Evolutionary conservation across 1,140 invertebrate species (phyloP).

Genomic region (Mylabris phalerata): DNA sequence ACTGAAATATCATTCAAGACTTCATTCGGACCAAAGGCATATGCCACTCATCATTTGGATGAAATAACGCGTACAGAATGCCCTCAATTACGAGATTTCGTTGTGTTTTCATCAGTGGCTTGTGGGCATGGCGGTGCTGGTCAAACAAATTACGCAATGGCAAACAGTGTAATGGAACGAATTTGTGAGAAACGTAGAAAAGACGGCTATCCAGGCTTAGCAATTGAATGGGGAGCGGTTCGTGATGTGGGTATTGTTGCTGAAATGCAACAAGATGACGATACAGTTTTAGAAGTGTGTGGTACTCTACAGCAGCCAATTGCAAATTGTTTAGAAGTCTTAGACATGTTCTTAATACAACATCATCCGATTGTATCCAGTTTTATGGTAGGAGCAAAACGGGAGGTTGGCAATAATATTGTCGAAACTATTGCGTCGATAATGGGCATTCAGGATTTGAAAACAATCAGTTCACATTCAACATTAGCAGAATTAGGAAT

Average conservation of each 20-base stretch:
- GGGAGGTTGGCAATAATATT: conserved; percentile 45
- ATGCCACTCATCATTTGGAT: conserved; percentile 44
- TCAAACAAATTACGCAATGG: conserved; percentile 79
- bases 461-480: conserved; percentile 50
- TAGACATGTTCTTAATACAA: conserved; percentile 63
- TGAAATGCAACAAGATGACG: conserved; percentile 73
- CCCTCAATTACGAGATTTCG: conserved; percentile 42
- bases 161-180: conserved; percentile 66
- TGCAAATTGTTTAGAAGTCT: conserved; percentile 61
- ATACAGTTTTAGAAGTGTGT: conserved; percentile 63
- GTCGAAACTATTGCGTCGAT: conserved; percentile 58
- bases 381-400: conserved; percentile 52
- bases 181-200: conserved; percentile 54
- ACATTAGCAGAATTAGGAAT: conserved; percentile 78
- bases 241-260: conserved; percentile 67
- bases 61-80: conserved; percentile 46
- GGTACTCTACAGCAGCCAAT: conserved; percentile 81
- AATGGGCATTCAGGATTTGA: conserved; percentile 41
- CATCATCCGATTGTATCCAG: conserved; percentile 60
- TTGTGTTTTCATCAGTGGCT: conserved; percentile 80
- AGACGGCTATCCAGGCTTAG: conserved; percentile 52
- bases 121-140: conserved; percentile 84
- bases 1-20: conserved; percentile 48
- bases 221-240: conserved; percentile 58
- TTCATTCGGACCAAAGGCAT: conserved; percentile 47